Evolutionary conservation across 2,113 vertebrate species (phyloP).

Genomic region (Lathamus discolor): DNA sequence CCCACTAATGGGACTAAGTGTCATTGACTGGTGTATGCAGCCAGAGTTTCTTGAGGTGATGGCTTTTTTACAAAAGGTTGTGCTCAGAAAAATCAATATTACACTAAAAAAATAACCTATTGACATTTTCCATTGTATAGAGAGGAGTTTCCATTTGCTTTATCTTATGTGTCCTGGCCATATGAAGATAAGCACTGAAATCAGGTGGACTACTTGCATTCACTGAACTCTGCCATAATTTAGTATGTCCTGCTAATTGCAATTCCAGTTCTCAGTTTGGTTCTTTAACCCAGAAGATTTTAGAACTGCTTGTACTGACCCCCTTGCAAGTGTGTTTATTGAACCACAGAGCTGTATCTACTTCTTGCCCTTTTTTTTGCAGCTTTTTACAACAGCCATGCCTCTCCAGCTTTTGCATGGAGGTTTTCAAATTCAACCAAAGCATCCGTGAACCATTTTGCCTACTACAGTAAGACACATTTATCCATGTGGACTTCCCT

Average conservation of each 20-base stretch:
- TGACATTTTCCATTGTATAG: neutral
- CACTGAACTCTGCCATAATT: neutral
- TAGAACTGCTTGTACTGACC: neutral
- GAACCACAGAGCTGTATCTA: neutral
- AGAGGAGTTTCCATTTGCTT: neutral
- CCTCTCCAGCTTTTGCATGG: neutral
- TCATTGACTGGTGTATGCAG: neutral
- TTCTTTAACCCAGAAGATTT: neutral
- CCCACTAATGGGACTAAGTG: neutral
- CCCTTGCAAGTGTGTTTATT: neutral
- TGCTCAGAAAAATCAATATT: conserved; percentile 14
- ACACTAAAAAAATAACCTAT: neutral
- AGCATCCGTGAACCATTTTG: neutral
- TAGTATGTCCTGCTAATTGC: neutral
- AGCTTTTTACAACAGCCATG: neutral
- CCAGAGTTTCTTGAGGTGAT: neutral
- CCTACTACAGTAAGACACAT: neutral
- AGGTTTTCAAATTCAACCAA: neutral
- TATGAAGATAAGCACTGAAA: neutral
- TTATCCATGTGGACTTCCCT: neutral
- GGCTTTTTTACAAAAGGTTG: neutral
- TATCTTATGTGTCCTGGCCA: neutral
- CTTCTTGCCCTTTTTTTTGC: neutral
- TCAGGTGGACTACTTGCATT: neutral
- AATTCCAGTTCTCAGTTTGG: neutral